These are phyloP conservation scores for Dysmachus trigonus DNA, from an alignment of 2,888 invertebrate genomes.

Conservation along the genomic window DNA sequence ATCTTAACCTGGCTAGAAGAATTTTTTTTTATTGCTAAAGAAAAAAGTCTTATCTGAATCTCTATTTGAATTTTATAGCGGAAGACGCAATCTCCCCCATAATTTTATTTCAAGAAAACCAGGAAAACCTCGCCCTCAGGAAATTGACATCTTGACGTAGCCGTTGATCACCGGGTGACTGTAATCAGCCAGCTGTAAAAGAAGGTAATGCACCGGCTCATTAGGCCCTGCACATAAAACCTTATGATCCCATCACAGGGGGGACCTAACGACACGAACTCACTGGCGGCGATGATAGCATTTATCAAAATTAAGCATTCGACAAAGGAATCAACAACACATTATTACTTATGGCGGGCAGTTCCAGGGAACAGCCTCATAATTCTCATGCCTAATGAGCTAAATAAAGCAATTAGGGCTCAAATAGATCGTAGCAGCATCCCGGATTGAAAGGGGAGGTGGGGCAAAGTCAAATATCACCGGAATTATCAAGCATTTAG, in stretches of 20 bases:
- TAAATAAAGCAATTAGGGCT: conserved; percentile 24
- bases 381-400: conserved; percentile 32
- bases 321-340: conserved; percentile 6
- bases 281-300: neutral
- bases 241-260: neutral
- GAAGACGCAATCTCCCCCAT: neutral
- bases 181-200: neutral
- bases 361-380: neutral
- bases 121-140: neutral
- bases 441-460: neutral
- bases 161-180: neutral
- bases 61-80: neutral
- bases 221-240: neutral
- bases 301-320: conserved; percentile 14
- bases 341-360: conserved; percentile 7
- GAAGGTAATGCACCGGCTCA: neutral
- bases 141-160: neutral
- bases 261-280: neutral
- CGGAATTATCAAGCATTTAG: no score
- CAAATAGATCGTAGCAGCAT: conserved; percentile 4
- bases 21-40: neutral
- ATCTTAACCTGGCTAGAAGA: neutral
- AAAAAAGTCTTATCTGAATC: neutral
- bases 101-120: neutral
- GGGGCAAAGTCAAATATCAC: neutral